Conservation (phyloP, 2,888 invertebrate species). For the Pollenia angustigena region DNA sequence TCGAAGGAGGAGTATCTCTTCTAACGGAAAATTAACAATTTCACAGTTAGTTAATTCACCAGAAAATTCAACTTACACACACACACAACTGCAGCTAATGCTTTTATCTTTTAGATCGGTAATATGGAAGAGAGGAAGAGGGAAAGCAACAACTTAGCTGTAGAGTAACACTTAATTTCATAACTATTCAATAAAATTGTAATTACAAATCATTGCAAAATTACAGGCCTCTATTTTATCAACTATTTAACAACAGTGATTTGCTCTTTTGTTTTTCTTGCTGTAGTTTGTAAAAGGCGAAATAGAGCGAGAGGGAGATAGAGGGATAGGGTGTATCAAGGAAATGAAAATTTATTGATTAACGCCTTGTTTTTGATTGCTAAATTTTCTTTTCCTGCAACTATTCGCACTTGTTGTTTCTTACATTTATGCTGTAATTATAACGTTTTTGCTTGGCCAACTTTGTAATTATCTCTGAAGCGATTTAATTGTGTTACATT, state of each 20-base stretch:
- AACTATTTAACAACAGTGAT: slow-evolving; percentile 44
- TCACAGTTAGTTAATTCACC: slow-evolving; percentile 73
- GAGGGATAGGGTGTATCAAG: neutral
- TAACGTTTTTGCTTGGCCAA: slow-evolving; percentile 15
- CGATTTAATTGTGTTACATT: slow-evolving; percentile 28
- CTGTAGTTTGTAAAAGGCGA: too few relatives aligned
- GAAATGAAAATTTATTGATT: slow-evolving; percentile 69
- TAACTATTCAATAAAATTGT: slow-evolving; percentile 58
- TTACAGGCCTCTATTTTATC: slow-evolving; percentile 55
- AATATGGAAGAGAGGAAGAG: neutral
- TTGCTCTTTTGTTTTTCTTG: neutral
- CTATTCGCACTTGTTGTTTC: slow-evolving; percentile 25
- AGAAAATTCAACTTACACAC: slow-evolving; percentile 22
- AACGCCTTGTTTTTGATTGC: slow-evolving; percentile 65
- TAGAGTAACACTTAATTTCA: slow-evolving; percentile 28
- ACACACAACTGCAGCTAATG: neutral
- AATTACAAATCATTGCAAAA: slow-evolving; percentile 46
- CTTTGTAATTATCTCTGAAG: slow-evolving; percentile 53
- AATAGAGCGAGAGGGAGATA: neutral
- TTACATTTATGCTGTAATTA: slow-evolving; percentile 31
- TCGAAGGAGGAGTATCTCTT: slow-evolving; percentile 50
- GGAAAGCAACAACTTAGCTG: neutral
- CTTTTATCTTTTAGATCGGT: slow-evolving; percentile 1
- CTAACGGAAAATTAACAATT: slow-evolving; percentile 74
- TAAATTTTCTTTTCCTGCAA: neutral